A percentile compares a stretch with the other conserved stretches of the same genome.
These are phyloP conservation scores for Nymphalis io DNA, from an alignment of 1,140 invertebrate genomes.

Conservation along the genomic window DNA sequence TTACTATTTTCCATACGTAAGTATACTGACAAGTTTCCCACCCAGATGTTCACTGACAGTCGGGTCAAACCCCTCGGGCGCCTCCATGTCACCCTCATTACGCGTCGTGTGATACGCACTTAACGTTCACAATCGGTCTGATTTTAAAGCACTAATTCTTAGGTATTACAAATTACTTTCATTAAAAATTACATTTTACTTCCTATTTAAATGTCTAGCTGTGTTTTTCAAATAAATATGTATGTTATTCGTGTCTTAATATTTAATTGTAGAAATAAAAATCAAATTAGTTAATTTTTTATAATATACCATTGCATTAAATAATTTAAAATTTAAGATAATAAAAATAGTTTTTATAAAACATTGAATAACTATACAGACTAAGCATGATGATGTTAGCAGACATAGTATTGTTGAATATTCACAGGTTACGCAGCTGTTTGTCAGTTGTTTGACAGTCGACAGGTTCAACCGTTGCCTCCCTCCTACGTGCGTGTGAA, in stretches of 20 bases:
- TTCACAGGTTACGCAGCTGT: constrained; percentile 1
- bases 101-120: constrained; percentile 33
- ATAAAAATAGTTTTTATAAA: too few species aligned
- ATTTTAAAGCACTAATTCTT: constrained; percentile 7
- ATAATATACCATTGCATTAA: too few species aligned
- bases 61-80: constrained; percentile 31
- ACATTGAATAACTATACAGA: too few species aligned
- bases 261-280: too few species aligned
- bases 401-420: too few species aligned
- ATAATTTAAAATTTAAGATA: too few species aligned
- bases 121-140: constrained; percentile 22
- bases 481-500: not conserved
- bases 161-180: not conserved
- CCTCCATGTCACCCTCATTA: constrained; percentile 39
- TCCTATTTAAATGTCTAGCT: not conserved
- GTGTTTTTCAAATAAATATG: too few species aligned
- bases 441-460: constrained; percentile 23
- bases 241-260: too few species aligned
- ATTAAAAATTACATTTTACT: not conserved
- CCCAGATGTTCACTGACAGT: constrained; percentile 35
- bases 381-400: too few species aligned
- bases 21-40: constrained; percentile 33
- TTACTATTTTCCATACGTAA: constrained; percentile 13
- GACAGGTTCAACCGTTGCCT: constrained; percentile 16
- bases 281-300: too few species aligned